These are phyloP conservation scores for Melanotaenia maccullochi DNA, from an alignment of 2,797 vertebrate genomes.

Conservation along the genomic window DNA sequence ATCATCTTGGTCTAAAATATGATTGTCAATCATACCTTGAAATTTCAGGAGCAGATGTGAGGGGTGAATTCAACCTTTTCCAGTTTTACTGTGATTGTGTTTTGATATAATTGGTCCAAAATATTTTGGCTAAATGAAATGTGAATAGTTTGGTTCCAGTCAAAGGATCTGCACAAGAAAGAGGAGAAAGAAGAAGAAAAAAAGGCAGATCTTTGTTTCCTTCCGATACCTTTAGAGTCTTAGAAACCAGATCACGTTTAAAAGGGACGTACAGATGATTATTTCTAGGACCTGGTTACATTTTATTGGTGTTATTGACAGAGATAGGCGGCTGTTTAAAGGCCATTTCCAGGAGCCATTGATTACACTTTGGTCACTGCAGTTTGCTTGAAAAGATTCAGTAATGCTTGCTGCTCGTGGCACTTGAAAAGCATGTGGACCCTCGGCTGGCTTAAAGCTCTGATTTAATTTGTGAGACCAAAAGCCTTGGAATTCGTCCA, in stretches of 20 bases:
- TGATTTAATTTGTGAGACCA: constrained; percentile 75
- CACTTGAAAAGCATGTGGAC: constrained; percentile 71
- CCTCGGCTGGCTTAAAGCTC: constrained; percentile 69
- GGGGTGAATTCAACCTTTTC: constrained; percentile 56
- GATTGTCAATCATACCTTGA: constrained; percentile 75
- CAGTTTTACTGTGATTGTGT: constrained; percentile 61
- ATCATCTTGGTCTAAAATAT: constrained; percentile 77
- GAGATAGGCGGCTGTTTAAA: constrained; percentile 40
- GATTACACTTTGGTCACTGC: constrained; percentile 64
- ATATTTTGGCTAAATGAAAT: constrained; percentile 51
- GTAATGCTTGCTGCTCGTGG: constrained; percentile 60
- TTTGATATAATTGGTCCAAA: constrained; percentile 65
- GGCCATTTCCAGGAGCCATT: constrained; percentile 47
- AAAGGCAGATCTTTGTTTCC: constrained; percentile 42
- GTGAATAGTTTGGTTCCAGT: constrained; percentile 51
- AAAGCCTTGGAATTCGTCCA: constrained; percentile 74
- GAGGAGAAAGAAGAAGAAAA: constrained; percentile 26
- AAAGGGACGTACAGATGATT: constrained; percentile 35
- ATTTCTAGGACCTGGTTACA: constrained; percentile 39
- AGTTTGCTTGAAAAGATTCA: constrained; percentile 69
- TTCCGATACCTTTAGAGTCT: constrained; percentile 27
- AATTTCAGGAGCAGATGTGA: constrained; percentile 60
- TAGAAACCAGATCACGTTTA: constrained; percentile 33
- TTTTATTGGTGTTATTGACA: constrained; percentile 45
- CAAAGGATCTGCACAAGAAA: constrained; percentile 16